A percentile compares a stretch with the other conserved stretches of the same genome.
Evolutionary conservation across 1,140 invertebrate species (phyloP).

Genomic region (Gonioctena quinquepunctata): DNA sequence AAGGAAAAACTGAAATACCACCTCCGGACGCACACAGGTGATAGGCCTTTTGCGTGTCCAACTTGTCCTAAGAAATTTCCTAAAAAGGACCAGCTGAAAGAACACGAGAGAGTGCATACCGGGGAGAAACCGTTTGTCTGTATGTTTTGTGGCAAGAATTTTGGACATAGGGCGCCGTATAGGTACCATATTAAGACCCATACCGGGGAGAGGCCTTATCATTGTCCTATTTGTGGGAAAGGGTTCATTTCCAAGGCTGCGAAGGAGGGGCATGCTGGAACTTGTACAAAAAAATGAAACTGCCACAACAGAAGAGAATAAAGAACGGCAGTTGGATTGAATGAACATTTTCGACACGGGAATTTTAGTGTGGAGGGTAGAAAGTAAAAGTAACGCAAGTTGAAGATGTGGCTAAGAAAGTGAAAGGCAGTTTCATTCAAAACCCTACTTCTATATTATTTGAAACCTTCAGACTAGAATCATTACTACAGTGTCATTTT

Average conservation of each 20-base stretch:
- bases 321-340: too few species aligned
- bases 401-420: too few species aligned
- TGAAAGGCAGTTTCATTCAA: too few species aligned
- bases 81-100: slow-evolving; percentile 63
- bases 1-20: slow-evolving; percentile 63
- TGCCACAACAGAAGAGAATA: too few species aligned
- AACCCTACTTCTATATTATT: too few species aligned
- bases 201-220: slow-evolving; percentile 77
- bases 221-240: slow-evolving; percentile 70
- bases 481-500: too few species aligned
- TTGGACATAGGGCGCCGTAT: slow-evolving; percentile 74
- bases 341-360: too few species aligned
- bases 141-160: slow-evolving; percentile 73
- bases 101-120: slow-evolving; percentile 67
- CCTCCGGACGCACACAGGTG: slow-evolving; percentile 74
- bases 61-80: slow-evolving; percentile 54
- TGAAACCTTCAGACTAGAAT: too few species aligned
- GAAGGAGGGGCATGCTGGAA: slow-evolving; percentile 65
- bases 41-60: slow-evolving; percentile 70
- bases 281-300: slow-evolving; percentile 40
- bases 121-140: slow-evolving; percentile 70
- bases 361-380: too few species aligned
- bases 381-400: too few species aligned
- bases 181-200: slow-evolving; percentile 63
- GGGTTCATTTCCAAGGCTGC: slow-evolving; percentile 67